Base-by-base conservation (phyloP, 1,140 invertebrate genomes). In the Bombus picipes region DNA sequence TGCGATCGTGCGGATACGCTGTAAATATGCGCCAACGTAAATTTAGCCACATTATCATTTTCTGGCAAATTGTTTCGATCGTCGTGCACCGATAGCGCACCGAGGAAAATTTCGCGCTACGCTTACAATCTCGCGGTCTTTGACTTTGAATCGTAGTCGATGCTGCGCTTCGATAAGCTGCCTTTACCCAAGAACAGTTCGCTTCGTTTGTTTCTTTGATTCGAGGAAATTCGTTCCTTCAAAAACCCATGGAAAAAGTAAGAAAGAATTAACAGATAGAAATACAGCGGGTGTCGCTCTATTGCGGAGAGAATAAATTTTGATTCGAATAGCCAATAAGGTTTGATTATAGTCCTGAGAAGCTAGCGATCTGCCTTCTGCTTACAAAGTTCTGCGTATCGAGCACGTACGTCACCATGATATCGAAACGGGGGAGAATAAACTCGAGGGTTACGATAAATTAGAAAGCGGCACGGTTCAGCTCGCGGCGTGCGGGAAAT, bases 11-110 rank as follows among this genome's bases (percentile, higher is more conserved):
- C 37, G 32, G 18, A 37, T 68, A 37, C 22, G 68, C 9, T 22
- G 25, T 70, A 22, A 37, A 37, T 68, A 37, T 12, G 68, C 68
- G 37, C 18, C 6, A 32, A 15, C n/a, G 53, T 43, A 43, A 74
- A 81, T 81, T 74, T 10, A n/a, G 9, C 4, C 22, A 25, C 70
- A 34, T 81, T 81, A 73, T 81, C 53, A 43, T 81, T 34, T 43
- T 66, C 65, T 0, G 47, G 39, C 28, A 28, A 73, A 73, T 81
- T 43, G 70, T 22, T 43, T 32, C 37, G 28, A 59, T 43, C 70
- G 32, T 53, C 47, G 47, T 53, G 28, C 28, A 12, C 10, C 15
- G 39, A n/a, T 25, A 68, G 25, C n/a, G 2, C 18, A 15, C 5
- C n/a, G 12, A 32, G 47, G 18, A 43, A 43, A 79, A 53, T 68